These are phyloP conservation scores for Neoaliturus tenellus DNA, from an alignment of 2,888 invertebrate species.

Conservation along the genomic window DNA sequence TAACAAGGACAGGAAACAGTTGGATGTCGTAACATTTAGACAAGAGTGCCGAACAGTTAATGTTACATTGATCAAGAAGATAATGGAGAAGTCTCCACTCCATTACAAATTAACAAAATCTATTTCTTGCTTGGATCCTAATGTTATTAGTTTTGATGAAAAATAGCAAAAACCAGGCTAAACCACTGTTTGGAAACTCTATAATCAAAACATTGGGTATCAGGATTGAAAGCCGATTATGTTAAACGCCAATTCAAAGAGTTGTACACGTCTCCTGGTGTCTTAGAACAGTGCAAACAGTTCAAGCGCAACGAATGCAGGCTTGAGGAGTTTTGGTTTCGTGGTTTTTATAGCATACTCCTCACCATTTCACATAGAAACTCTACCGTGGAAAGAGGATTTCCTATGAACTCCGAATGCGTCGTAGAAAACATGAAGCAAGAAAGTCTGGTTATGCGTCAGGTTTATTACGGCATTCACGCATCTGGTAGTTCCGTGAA, in stretches of 20 bases:
- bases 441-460: constrained; percentile 29
- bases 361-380: constrained; percentile 1
- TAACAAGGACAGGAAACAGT: background rate
- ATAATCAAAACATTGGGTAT: background rate
- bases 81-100: constrained; percentile 30
- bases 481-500: background rate
- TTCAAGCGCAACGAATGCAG: background rate
- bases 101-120: background rate
- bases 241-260: too few species aligned
- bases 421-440: constrained; percentile 36
- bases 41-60: background rate
- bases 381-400: constrained; percentile 23
- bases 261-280: too few species aligned
- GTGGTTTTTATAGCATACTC: background rate
- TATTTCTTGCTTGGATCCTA: constrained; percentile 1
- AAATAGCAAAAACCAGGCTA: background rate
- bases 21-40: background rate
- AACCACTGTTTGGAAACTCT: background rate
- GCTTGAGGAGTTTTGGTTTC: background rate
- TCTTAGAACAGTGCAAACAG: background rate
- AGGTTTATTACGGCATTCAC: too few species aligned
- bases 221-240: background rate
- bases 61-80: background rate
- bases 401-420: constrained; percentile 33
- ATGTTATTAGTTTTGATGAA: background rate